These are phyloP conservation scores for Xenops minutus DNA, from an alignment of 2,797 vertebrate species.

Conservation along the genomic window DNA sequence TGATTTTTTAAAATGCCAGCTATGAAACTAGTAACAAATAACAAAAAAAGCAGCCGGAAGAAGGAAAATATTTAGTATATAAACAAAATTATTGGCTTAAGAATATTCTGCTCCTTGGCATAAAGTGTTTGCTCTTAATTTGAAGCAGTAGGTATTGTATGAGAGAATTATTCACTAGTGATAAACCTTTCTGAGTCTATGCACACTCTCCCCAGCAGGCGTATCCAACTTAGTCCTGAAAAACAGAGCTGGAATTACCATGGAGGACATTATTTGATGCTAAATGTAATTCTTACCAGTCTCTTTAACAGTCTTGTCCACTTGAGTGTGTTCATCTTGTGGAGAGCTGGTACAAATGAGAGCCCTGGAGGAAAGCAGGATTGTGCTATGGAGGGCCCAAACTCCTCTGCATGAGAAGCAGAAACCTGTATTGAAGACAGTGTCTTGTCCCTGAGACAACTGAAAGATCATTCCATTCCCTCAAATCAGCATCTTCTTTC, in stretches of 20 bases:
- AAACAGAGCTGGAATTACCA: neutral
- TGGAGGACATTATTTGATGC: neutral
- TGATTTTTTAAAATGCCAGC: neutral
- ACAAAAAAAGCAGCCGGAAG: neutral
- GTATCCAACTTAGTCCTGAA: neutral
- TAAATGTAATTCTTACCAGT: neutral
- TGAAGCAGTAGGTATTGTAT: neutral
- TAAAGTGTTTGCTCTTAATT: neutral
- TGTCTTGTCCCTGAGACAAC: neutral
- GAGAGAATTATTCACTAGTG: neutral
- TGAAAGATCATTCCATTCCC: neutral
- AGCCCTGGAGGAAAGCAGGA: neutral
- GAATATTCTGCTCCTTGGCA: neutral
- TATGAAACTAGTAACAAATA: neutral
- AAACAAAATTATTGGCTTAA: neutral
- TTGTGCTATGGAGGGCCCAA: neutral
- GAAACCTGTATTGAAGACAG: neutral
- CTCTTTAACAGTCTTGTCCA: neutral
- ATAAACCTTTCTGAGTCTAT: neutral
- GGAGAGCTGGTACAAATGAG: neutral
- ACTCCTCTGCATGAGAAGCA: neutral
- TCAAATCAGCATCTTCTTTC: neutral
- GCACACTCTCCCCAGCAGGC: neutral
- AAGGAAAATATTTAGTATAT: neutral
- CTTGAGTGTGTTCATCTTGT: rapidly evolving